Conservation (phyloP, 2,888 invertebrate species). For the Phorcus lineatus region DNA sequence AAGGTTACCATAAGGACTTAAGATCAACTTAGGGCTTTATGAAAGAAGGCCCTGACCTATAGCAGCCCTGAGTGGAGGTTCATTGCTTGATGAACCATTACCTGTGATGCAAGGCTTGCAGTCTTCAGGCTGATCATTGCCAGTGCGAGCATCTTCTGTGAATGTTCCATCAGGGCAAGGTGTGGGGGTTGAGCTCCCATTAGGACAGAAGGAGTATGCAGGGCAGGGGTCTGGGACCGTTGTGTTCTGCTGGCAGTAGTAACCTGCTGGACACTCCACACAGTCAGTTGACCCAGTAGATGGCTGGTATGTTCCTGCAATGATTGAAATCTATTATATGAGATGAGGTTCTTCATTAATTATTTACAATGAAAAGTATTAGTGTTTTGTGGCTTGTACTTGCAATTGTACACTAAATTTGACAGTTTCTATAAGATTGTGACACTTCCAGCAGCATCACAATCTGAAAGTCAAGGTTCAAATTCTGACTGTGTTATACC, state of each 20-base stretch:
- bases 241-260: slow-evolving; percentile 62
- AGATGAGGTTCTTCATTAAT: too few relatives aligned
- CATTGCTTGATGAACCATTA: slow-evolving; percentile 33
- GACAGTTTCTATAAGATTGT: too few relatives aligned
- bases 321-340: not conserved
- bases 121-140: slow-evolving; percentile 53
- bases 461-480: too few relatives aligned
- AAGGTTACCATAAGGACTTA: too few relatives aligned
- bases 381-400: too few relatives aligned
- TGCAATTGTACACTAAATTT: too few relatives aligned
- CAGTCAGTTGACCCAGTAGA: slow-evolving; percentile 53
- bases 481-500: too few relatives aligned
- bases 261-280: slow-evolving; percentile 58
- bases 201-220: slow-evolving; percentile 68
- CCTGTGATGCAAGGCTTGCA: slow-evolving; percentile 65
- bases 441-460: too few relatives aligned
- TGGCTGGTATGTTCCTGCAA: slow-evolving; percentile 68
- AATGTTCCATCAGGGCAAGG: slow-evolving; percentile 70
- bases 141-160: slow-evolving; percentile 52
- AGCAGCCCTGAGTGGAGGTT: too few relatives aligned
- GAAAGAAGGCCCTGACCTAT: too few relatives aligned
- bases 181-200: slow-evolving; percentile 59
- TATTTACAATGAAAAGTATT: too few relatives aligned
- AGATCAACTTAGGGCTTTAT: too few relatives aligned
- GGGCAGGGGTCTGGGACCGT: slow-evolving; percentile 65